Evolutionary conservation across 2,113 vertebrate genomes (phyloP).

Genomic region (Zingel zingel): DNA sequence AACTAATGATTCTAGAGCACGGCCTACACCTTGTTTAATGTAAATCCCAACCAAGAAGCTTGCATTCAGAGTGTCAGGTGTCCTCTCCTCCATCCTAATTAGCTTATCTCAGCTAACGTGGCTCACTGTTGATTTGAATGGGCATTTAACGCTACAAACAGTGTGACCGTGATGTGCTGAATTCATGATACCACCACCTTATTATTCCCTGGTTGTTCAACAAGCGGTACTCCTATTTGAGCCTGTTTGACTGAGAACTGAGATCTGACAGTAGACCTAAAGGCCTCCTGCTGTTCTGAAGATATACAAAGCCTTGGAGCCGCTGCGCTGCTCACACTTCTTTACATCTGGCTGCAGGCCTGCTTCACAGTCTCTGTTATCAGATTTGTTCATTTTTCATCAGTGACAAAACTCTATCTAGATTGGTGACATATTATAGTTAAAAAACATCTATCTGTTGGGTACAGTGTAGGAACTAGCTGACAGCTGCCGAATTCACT

Average conservation of each 20-base stretch:
- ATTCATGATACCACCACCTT: constrained; percentile 48
- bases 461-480: neutral
- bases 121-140: constrained; percentile 48
- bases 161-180: constrained; percentile 28
- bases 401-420: neutral
- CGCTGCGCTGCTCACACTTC: neutral
- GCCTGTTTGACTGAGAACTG: constrained; percentile 37
- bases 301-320: constrained; percentile 34
- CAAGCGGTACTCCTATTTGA: constrained; percentile 31
- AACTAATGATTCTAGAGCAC: neutral
- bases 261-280: constrained; percentile 20
- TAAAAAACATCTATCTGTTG: neutral
- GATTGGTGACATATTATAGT: neutral
- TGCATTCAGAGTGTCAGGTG: constrained; percentile 5
- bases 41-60: neutral
- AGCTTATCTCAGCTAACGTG: constrained; percentile 8
- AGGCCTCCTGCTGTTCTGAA: constrained; percentile 59
- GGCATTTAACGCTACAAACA: constrained; percentile 36
- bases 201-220: constrained; percentile 40
- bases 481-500: neutral
- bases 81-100: constrained; percentile 17
- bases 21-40: neutral
- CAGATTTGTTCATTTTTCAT: neutral
- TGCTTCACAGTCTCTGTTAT: neutral
- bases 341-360: neutral